A percentile compares a stretch with the other conserved stretches of the same genome.
These are phyloP conservation scores for Torymus tubicola DNA, from an alignment of 2,888 invertebrate species.

Conservation along the genomic window DNA sequence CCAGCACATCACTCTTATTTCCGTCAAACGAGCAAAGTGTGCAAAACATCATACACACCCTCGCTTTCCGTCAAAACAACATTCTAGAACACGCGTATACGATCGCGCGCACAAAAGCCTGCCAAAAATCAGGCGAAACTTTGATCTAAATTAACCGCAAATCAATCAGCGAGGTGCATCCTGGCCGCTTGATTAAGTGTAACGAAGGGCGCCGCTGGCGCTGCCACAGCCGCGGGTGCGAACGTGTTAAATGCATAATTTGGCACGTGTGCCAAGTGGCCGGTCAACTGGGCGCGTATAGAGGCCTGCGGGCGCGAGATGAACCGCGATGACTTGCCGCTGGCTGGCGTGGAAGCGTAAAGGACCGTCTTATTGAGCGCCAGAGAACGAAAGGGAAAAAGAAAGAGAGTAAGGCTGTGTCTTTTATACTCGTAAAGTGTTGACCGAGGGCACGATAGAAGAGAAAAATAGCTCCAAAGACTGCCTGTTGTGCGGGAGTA, in stretches of 20 bases:
- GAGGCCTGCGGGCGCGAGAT: background rate
- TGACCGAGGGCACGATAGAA: too few species aligned
- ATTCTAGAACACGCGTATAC: background rate
- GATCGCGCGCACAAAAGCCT: too few species aligned
- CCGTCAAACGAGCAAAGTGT: constrained; percentile 11
- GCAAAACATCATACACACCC: constrained; percentile 15
- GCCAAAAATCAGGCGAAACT: too few species aligned
- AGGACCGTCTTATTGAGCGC: too few species aligned
- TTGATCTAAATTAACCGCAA: background rate
- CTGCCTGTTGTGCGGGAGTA: too few species aligned
- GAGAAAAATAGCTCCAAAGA: too few species aligned
- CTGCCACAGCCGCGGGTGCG: background rate
- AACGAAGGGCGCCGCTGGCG: constrained; percentile 18
- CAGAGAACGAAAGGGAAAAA: too few species aligned
- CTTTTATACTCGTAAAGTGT: too few species aligned
- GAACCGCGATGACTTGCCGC: background rate
- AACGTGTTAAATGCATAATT: constrained; percentile 62
- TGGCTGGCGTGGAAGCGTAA: background rate
- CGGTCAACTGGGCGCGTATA: background rate
- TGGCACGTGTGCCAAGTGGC: constrained; percentile 61
- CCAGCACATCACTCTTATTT: constrained; percentile 12
- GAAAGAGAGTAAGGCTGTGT: too few species aligned
- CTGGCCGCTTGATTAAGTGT: constrained; percentile 44
- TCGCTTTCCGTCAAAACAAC: constrained; percentile 8
- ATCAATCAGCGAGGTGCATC: constrained; percentile 31